These are phyloP conservation scores for Schizaphis graminum DNA, from an alignment of 2,888 invertebrate genomes.

Conservation along the genomic window DNA sequence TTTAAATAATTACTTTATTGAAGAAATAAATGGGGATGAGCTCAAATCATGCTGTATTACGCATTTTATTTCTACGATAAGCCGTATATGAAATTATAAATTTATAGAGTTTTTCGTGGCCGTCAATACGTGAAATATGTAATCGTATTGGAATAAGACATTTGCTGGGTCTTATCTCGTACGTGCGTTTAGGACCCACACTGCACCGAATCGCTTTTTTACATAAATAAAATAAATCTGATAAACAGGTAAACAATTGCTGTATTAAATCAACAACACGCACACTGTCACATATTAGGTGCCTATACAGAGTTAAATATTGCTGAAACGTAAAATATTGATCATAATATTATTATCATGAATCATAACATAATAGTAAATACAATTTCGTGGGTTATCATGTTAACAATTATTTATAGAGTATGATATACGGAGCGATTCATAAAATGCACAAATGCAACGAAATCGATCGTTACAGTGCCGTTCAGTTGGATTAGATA, in stretches of 20 bases:
- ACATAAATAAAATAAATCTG: slow-evolving; percentile 38
- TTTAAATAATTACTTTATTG: neutral
- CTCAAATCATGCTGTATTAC: neutral
- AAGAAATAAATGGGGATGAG: neutral
- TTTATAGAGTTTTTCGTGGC: neutral
- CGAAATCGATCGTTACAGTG: neutral
- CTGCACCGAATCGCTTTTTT: slow-evolving; percentile 10
- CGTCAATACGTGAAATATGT: slow-evolving; percentile 41
- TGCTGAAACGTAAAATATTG: neutral
- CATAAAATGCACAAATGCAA: neutral
- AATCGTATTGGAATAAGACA: slow-evolving; percentile 45
- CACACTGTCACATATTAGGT: neutral
- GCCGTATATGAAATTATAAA: slow-evolving; percentile 6
- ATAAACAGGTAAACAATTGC: slow-evolving; percentile 46
- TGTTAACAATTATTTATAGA: neutral
- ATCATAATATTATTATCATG: neutral
- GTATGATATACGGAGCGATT: neutral
- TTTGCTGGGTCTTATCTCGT: slow-evolving; percentile 10
- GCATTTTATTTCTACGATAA: neutral
- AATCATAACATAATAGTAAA: neutral
- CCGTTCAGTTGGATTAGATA: neutral
- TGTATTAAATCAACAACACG: slow-evolving; percentile 20
- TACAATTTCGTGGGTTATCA: neutral
- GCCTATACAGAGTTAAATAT: neutral
- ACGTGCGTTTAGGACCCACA: slow-evolving; percentile 2